Evolutionary conservation across 2,113 vertebrate species (phyloP).

Genomic region (Phoenicopterus ruber): DNA sequence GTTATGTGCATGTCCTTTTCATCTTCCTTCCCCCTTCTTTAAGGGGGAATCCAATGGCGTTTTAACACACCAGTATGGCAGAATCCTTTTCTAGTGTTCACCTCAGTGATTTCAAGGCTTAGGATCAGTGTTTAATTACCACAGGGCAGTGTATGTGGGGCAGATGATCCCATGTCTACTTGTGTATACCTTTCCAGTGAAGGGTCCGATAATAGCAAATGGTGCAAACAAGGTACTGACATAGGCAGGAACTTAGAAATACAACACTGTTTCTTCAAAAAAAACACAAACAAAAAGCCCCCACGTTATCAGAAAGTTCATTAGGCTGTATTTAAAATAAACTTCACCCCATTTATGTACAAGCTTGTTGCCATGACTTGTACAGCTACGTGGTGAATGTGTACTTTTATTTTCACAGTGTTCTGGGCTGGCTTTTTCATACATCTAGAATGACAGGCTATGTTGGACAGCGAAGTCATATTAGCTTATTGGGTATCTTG

Average conservation of each 20-base stretch:
- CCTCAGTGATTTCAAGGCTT: neutral
- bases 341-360: neutral
- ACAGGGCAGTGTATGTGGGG: neutral
- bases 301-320: neutral
- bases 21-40: neutral
- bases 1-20: neutral
- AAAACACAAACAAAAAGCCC: neutral
- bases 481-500: neutral
- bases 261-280: neutral
- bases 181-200: neutral
- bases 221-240: neutral
- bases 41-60: neutral
- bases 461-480: neutral
- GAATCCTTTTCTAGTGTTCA: neutral
- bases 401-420: neutral
- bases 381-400: neutral
- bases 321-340: neutral
- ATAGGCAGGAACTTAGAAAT: neutral
- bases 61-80: neutral
- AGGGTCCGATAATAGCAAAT: neutral
- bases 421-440: neutral
- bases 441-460: neutral
- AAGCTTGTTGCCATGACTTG: neutral
- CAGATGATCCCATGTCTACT: neutral
- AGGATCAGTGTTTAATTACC: neutral